Percentiles rank a stretch among this genome's conserved stretches.
Evolutionary conservation across 2,797 vertebrate genomes (phyloP).

Genomic region (Hemibagrus guttatus): DNA sequence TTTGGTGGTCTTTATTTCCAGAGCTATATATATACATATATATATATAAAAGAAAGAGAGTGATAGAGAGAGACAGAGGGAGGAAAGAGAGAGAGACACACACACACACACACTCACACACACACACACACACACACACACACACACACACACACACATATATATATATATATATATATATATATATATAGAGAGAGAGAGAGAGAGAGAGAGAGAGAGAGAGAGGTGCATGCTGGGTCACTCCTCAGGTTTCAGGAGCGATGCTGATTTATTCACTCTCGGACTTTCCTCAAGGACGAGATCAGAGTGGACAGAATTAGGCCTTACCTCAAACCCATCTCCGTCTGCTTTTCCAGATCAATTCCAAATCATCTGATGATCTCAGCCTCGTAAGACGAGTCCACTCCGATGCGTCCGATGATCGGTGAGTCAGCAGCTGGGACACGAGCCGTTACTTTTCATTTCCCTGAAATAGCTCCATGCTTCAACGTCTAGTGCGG

Average conservation of each 20-base stretch:
- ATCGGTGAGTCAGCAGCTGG: conserved; percentile 65
- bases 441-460: conserved; percentile 3
- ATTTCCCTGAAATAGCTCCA: neutral
- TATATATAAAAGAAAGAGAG: too few species aligned
- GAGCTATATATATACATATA: too few species aligned
- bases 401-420: neutral
- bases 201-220: neutral
- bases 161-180: too few species aligned
- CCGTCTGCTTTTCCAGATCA: neutral
- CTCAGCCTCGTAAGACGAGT: neutral
- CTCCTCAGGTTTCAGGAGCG: conserved; percentile 61
- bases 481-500: neutral
- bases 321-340: conserved; percentile 4
- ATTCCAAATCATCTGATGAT: neutral
- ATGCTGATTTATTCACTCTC: conserved; percentile 23
- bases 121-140: too few species aligned
- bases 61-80: too few species aligned
- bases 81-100: too few species aligned
- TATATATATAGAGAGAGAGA: neutral
- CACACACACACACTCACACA: too few species aligned
- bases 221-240: conserved; percentile 34
- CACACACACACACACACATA: too few species aligned
- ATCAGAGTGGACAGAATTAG: neutral
- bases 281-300: conserved; percentile 23
- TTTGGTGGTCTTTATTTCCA: too few species aligned